Evolutionary conservation across 1,140 invertebrate genomes (phyloP).

Genomic region (Solen grandis): DNA sequence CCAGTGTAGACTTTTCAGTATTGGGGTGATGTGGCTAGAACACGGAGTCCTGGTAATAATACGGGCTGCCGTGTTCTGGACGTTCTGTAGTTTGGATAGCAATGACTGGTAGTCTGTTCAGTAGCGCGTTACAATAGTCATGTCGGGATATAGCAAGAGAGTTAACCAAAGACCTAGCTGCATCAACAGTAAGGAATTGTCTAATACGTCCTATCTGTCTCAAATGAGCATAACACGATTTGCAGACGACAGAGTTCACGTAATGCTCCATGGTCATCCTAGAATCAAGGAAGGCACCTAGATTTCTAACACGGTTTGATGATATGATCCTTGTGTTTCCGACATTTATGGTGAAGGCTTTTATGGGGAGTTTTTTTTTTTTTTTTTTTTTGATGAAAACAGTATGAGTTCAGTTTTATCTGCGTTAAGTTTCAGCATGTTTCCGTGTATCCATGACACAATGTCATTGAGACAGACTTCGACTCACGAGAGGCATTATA

Average conservation of each 20-base stretch:
- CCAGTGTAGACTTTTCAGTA: constrained; percentile 12
- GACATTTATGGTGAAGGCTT: background rate
- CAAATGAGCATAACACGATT: too few relatives aligned
- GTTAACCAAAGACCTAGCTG: too few relatives aligned
- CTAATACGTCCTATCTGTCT: too few relatives aligned
- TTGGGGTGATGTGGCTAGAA: background rate
- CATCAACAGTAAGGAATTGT: too few relatives aligned
- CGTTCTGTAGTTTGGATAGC: background rate
- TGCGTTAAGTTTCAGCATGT: constrained; percentile 12
- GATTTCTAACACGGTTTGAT: background rate
- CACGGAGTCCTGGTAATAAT: background rate
- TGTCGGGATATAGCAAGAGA: background rate
- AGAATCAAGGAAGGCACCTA: background rate
- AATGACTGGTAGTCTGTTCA: background rate
- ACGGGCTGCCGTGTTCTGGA: constrained; percentile 13
- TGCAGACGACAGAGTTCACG: too few relatives aligned
- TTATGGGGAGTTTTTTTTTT: background rate
- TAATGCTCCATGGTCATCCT: too few relatives aligned
- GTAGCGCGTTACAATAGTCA: constrained; percentile 6
- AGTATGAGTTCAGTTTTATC: constrained; percentile 31
- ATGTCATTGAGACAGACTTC: constrained; percentile 11
- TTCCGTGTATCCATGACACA: background rate
- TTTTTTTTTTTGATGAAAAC: too few relatives aligned
- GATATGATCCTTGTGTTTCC: constrained; percentile 1
- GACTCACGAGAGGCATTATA: too few relatives aligned